Evolutionary conservation across 2,113 vertebrate genomes (phyloP).

Genomic region (Copsychus sechellarum): DNA sequence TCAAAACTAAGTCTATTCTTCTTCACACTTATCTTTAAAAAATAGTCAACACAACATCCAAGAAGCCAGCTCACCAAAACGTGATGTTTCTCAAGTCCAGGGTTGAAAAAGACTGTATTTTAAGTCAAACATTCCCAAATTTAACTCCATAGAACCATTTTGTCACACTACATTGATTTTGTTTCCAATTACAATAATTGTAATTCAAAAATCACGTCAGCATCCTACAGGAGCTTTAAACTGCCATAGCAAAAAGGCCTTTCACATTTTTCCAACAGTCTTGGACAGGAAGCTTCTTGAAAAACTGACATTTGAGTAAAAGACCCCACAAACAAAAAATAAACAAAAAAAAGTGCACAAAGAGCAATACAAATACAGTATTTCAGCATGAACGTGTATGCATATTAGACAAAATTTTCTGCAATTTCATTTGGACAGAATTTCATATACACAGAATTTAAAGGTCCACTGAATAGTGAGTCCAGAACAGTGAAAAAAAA

Average conservation of each 20-base stretch:
- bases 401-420: neutral
- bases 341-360: accelerated
- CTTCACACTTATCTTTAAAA: neutral
- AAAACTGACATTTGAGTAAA: neutral
- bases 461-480: neutral
- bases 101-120: neutral
- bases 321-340: neutral
- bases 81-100: neutral
- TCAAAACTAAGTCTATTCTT: neutral
- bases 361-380: neutral
- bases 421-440: neutral
- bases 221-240: neutral
- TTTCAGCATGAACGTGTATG: neutral
- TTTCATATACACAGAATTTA: neutral
- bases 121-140: neutral
- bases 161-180: neutral
- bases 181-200: neutral
- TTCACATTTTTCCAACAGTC: neutral
- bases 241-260: neutral
- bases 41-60: neutral
- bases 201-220: neutral
- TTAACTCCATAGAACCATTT: neutral
- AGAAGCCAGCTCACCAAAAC: neutral
- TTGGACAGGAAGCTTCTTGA: neutral
- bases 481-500: neutral